phyloP scores from a whole-genome alignment of 2,113 vertebrate genomes.

The Sturnus vulgaris region DNA sequence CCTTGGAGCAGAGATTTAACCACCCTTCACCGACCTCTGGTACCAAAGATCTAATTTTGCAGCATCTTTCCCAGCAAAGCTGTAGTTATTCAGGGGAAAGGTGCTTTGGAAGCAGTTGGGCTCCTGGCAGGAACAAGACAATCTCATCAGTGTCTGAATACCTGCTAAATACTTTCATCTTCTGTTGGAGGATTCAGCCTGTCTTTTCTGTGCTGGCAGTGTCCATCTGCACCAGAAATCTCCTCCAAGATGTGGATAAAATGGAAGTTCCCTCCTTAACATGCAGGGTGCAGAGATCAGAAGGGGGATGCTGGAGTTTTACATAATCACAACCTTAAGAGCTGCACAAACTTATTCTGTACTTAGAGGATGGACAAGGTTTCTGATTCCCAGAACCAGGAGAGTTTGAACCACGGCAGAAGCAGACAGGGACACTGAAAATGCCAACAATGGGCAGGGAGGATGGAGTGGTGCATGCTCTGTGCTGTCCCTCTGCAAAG shows the following conservation, averaged over 20 bases:
- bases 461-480: not conserved
- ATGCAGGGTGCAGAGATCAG: not conserved
- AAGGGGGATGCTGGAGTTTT: not conserved
- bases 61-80: not conserved
- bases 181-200: not conserved
- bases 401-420: not conserved
- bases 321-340: not conserved
- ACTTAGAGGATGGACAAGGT: accelerated
- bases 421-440: not conserved
- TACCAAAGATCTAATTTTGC: not conserved
- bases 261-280: not conserved
- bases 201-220: not conserved
- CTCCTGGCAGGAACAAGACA: not conserved
- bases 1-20: not conserved
- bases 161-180: not conserved
- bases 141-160: not conserved
- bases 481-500: not conserved
- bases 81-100: not conserved
- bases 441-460: not conserved
- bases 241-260: not conserved
- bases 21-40: accelerated
- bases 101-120: not conserved
- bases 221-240: not conserved
- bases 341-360: not conserved
- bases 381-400: not conserved